These are phyloP conservation scores for Leptocoma aspasia DNA, from an alignment of 2,113 vertebrate species.

Conservation along the genomic window DNA sequence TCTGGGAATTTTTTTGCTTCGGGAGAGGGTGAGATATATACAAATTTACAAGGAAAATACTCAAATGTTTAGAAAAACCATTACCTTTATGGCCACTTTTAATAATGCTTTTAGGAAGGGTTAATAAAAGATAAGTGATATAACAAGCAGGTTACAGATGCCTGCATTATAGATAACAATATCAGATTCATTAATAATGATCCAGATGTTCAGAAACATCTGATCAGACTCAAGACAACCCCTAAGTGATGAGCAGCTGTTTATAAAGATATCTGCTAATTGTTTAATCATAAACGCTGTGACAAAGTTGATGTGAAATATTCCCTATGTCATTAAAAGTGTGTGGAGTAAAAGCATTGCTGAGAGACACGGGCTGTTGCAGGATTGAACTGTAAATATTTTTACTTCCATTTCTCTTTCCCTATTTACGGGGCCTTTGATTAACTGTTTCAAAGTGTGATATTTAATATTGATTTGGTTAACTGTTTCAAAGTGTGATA, in stretches of 20 bases:
- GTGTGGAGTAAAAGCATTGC: background rate
- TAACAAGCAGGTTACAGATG: background rate
- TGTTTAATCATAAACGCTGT: background rate
- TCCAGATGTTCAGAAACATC: background rate
- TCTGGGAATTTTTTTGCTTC: background rate
- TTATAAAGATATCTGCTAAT: background rate
- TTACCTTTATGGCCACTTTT: background rate
- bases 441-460: background rate
- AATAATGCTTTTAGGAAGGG: background rate
- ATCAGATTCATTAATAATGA: background rate
- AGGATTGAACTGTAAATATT: background rate
- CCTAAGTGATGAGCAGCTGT: background rate
- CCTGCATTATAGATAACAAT: background rate
- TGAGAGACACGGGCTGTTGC: background rate
- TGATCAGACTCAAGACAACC: background rate
- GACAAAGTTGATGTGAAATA: background rate
- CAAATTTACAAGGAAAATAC: background rate
- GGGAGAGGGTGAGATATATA: background rate
- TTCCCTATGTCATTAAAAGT: background rate
- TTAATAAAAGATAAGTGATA: background rate
- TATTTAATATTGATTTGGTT: background rate
- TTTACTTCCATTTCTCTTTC: background rate
- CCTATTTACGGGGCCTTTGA: background rate
- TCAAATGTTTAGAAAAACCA: fast-evolving
- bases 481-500: background rate